Percentiles rank a stretch among this genome's conserved stretches.
Evolutionary conservation across 2,888 invertebrate species (phyloP).

Genomic region (Dilophus febrilis): DNA sequence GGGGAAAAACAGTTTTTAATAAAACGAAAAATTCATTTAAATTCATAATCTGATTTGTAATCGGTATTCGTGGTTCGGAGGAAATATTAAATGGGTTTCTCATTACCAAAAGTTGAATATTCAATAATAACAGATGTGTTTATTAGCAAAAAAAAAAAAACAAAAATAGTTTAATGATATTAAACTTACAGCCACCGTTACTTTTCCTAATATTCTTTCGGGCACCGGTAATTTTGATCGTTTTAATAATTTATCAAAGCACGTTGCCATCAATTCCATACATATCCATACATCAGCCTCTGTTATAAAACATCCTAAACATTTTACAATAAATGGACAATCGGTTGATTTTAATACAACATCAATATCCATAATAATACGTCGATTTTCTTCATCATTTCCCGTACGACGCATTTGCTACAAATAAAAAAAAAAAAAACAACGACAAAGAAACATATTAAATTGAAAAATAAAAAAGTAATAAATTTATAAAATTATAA

Average conservation of each 20-base stretch:
- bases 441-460: background rate
- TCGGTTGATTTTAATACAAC: conserved; percentile 95
- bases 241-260: conserved; percentile 92
- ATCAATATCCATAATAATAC: conserved; percentile 97
- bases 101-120: too few species aligned
- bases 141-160: background rate
- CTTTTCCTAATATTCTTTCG: conserved; percentile 89
- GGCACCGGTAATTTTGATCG: conserved; percentile 77
- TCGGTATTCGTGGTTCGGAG: too few species aligned
- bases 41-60: too few species aligned
- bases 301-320: conserved; percentile 93
- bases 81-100: too few species aligned
- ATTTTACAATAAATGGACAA: conserved; percentile 92
- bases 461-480: too few species aligned
- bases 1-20: conserved; percentile 3
- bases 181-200: conserved; percentile 76
- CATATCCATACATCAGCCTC: conserved; percentile 99
- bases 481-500: too few species aligned
- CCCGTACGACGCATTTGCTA: conserved; percentile 95
- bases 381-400: conserved; percentile 90
- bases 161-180: conserved; percentile 9
- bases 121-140: too few species aligned
- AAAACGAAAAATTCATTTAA: too few species aligned
- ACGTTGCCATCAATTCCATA: conserved; percentile 99
- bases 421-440: conserved; percentile 12